Conservation (phyloP, 2,888 invertebrate species). For the Scelioninae gen. 1 region DNA sequence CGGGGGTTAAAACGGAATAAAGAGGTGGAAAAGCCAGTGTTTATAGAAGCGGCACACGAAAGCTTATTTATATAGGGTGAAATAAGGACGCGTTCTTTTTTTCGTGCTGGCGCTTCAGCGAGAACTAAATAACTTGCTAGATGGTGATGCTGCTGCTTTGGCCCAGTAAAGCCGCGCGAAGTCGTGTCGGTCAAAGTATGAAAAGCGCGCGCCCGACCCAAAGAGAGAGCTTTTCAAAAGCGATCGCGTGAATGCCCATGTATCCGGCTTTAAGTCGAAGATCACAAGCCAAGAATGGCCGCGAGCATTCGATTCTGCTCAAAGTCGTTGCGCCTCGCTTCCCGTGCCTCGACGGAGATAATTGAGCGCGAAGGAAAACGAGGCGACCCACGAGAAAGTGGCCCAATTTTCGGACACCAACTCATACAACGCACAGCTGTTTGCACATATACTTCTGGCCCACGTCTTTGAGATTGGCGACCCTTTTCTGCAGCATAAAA, state of each 20-base stretch:
- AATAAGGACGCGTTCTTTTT: slow-evolving; percentile 44
- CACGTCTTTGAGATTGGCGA: slow-evolving; percentile 1
- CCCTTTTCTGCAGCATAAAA: not conserved
- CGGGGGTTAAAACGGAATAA: not conserved
- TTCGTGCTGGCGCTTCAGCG: slow-evolving; percentile 8
- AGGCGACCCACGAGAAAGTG: slow-evolving; percentile 45
- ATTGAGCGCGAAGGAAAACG: slow-evolving; percentile 56
- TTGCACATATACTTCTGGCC: not conserved
- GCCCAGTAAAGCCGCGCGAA: slow-evolving; percentile 43
- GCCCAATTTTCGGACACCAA: slow-evolving; percentile 38
- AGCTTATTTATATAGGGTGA: slow-evolving; percentile 48
- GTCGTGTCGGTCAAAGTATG: slow-evolving; percentile 47
- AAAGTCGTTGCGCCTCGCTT: not conserved
- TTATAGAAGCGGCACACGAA: slow-evolving; percentile 49
- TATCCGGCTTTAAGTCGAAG: slow-evolving; percentile 50
- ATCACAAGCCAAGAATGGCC: slow-evolving; percentile 59
- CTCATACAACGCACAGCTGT: not conserved
- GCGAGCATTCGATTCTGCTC: slow-evolving; percentile 55
- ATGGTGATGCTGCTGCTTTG: slow-evolving; percentile 24
- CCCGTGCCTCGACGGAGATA: slow-evolving; percentile 14
- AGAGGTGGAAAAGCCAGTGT: slow-evolving; percentile 18
- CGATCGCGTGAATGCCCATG: slow-evolving; percentile 62
- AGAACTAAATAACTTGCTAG: slow-evolving; percentile 46
- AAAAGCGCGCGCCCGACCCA: slow-evolving; percentile 31
- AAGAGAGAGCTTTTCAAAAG: slow-evolving; percentile 60